A percentile compares a stretch with the other conserved stretches of the same genome.
phyloP scores from a whole-genome alignment of 2,888 invertebrate species.

The Eurois occulta region DNA sequence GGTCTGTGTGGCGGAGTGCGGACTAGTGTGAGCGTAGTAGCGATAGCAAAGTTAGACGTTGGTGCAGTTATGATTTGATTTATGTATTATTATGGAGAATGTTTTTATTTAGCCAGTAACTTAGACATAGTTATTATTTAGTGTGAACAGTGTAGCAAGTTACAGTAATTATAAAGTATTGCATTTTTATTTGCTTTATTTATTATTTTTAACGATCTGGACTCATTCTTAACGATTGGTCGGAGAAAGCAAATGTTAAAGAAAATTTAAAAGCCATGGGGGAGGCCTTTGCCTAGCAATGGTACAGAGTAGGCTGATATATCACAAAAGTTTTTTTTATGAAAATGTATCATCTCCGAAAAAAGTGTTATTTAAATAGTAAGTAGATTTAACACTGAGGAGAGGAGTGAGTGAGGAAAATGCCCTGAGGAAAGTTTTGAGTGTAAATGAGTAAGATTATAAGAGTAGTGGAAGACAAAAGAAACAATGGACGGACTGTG shows the following conservation, averaged over 20 bases:
- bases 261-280: no score
- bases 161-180: not conserved
- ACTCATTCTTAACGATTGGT: no score
- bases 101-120: not conserved
- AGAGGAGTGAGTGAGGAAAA: not conserved
- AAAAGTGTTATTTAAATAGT: not conserved
- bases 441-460: not conserved
- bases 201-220: no score
- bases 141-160: not conserved
- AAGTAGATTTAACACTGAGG: not conserved
- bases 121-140: no score
- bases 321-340: no score
- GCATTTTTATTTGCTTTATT: not conserved
- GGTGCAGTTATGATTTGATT: not conserved
- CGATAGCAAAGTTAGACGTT: slow-evolving; percentile 51
- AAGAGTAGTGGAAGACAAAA: not conserved
- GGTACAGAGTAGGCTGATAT: no score
- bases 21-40: slow-evolving; percentile 60
- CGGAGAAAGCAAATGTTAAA: no score
- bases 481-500: not conserved
- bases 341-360: not conserved
- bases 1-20: slow-evolving; percentile 59
- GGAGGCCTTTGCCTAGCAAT: no score
- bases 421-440: not conserved
- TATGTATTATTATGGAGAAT: not conserved